These are phyloP conservation scores for Maconellicoccus hirsutus DNA, from an alignment of 1,140 invertebrate genomes.

Conservation along the genomic window DNA sequence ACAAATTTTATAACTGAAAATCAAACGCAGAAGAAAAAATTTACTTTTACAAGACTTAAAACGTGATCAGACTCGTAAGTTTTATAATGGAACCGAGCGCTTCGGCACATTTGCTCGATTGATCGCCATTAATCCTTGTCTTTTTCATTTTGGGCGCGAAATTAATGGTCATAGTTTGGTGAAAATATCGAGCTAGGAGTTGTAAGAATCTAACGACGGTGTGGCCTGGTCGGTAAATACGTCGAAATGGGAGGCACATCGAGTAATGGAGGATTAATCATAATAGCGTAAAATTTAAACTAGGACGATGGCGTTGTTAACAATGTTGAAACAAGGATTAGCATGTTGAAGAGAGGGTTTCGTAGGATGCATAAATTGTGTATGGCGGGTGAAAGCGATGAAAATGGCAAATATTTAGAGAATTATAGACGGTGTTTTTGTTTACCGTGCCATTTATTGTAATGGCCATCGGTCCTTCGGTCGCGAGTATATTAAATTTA, in stretches of 20 bases:
- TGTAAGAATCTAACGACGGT: too few relatives aligned
- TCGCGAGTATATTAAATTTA: too few relatives aligned
- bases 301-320: background rate
- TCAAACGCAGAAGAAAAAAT: too few relatives aligned
- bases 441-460: background rate
- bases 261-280: background rate
- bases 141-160: background rate
- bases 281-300: background rate
- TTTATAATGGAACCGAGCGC: background rate
- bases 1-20: too few relatives aligned
- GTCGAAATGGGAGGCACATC: too few relatives aligned
- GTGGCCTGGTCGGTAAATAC: too few relatives aligned
- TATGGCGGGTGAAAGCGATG: background rate
- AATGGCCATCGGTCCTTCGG: background rate
- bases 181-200: background rate
- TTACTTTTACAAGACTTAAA: too few relatives aligned
- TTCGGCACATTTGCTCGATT: background rate
- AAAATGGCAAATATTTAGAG: conserved; percentile 5
- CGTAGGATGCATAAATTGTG: too few relatives aligned
- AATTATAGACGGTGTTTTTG: background rate
- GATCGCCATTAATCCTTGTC: conserved; percentile 3
- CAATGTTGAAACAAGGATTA: too few relatives aligned
- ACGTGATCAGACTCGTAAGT: background rate
- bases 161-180: background rate
- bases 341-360: too few relatives aligned